Conservation (phyloP, 1,140 invertebrate species). For the Cataglyphis hispanica region DNA sequence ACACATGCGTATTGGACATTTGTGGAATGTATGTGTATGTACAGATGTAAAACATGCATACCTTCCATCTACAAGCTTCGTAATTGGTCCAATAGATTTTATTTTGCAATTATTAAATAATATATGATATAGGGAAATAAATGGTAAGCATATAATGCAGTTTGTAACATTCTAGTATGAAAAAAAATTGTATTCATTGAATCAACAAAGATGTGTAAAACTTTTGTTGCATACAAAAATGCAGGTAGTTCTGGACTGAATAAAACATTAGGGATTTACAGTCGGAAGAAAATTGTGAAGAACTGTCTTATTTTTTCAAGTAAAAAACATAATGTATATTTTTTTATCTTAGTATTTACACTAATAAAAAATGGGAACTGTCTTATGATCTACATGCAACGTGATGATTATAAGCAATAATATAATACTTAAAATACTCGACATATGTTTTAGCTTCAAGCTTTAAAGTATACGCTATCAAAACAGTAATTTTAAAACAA, state of each 20-base stretch:
- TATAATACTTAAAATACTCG: constrained; percentile 68
- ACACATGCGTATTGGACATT: too few relatives aligned
- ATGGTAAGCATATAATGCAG: not conserved
- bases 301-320: constrained; percentile 44
- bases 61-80: too few relatives aligned
- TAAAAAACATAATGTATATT: constrained; percentile 76
- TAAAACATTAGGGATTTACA: not conserved
- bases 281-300: not conserved
- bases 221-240: not conserved
- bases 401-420: constrained; percentile 61
- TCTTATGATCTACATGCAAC: constrained; percentile 65
- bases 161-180: not conserved
- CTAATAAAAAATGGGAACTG: constrained; percentile 68
- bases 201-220: not conserved
- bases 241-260: not conserved
- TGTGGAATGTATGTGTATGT: too few relatives aligned
- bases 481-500: constrained; percentile 48
- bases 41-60: too few relatives aligned
- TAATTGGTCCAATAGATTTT: too few relatives aligned
- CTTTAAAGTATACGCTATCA: constrained; percentile 52
- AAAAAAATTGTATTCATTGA: not conserved
- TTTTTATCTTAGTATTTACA: constrained; percentile 72
- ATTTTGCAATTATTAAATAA: too few relatives aligned
- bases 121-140: too few relatives aligned
- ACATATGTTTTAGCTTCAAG: constrained; percentile 40